Evolutionary conservation across 2,888 invertebrate species (phyloP).

Genomic region (Chymomyza amoena): DNA sequence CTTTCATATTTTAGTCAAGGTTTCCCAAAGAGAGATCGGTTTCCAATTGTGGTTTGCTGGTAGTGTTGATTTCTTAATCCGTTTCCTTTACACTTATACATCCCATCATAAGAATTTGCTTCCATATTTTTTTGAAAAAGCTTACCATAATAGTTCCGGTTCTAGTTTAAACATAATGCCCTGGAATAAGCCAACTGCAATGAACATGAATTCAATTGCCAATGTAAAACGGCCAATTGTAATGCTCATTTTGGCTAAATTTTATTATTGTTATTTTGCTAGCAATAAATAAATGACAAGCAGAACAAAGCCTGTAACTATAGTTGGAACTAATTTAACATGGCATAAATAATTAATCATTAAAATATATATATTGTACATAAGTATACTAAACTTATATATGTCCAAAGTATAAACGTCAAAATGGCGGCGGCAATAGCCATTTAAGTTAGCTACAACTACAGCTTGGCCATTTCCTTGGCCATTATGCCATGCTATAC

Average conservation of each 20-base stretch:
- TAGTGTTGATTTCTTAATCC: too few species aligned
- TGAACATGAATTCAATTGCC: slow-evolving; percentile 41
- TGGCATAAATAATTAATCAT: slow-evolving; percentile 44
- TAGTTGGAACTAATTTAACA: slow-evolving; percentile 46
- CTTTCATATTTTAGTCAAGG: too few species aligned
- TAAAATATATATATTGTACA: neutral
- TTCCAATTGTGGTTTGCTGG: too few species aligned
- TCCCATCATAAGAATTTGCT: too few species aligned
- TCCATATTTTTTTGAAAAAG: too few species aligned
- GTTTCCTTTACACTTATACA: too few species aligned
- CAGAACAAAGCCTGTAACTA: slow-evolving; percentile 29
- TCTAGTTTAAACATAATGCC: neutral
- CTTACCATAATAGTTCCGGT: neutral
- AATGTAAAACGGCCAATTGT: slow-evolving; percentile 1
- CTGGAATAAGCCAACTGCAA: slow-evolving; percentile 14
- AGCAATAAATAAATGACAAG: slow-evolving; percentile 45
- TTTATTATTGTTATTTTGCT: slow-evolving; percentile 30
- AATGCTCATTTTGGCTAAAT: slow-evolving; percentile 16
- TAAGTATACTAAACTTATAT: neutral
- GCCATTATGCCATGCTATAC: neutral
- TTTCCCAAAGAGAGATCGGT: too few species aligned
- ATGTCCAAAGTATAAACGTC: neutral
- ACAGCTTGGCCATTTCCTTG: slow-evolving; percentile 6
- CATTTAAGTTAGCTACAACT: slow-evolving; percentile 10
- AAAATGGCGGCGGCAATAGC: neutral